Conservation (phyloP, 2,113 vertebrate genomes). For the Eolophus roseicapilla region DNA sequence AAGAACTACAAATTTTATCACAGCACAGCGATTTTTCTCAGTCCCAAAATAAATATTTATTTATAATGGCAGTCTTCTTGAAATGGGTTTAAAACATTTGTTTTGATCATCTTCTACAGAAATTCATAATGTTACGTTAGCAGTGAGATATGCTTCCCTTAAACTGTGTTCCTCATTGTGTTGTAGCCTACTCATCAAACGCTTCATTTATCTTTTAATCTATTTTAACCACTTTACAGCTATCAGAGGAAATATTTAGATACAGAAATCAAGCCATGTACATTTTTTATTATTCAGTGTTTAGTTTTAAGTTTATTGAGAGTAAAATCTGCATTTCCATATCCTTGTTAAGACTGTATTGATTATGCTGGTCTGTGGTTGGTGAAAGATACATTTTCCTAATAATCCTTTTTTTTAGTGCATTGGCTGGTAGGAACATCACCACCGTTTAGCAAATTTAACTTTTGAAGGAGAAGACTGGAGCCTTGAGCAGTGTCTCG, state of each 20-base stretch:
- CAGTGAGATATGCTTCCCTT: neutral
- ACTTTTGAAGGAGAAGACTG: neutral
- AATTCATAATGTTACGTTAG: fast-evolving
- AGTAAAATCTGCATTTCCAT: neutral
- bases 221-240: neutral
- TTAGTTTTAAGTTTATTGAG: neutral
- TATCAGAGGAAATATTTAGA: neutral
- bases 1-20: neutral
- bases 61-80: neutral
- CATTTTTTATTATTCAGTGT: fast-evolving
- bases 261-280: fast-evolving
- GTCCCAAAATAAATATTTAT: neutral
- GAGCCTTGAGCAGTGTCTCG: neutral
- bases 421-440: neutral
- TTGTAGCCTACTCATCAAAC: neutral
- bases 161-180: fast-evolving
- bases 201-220: neutral
- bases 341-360: neutral
- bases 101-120: neutral
- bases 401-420: fast-evolving
- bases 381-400: neutral
- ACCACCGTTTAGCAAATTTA: fast-evolving
- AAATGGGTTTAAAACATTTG: fast-evolving
- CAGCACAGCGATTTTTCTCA: neutral
- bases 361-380: fast-evolving